Evolutionary conservation across 2,888 invertebrate species (phyloP).

Genomic region (Tolmerus cingulatus): DNA sequence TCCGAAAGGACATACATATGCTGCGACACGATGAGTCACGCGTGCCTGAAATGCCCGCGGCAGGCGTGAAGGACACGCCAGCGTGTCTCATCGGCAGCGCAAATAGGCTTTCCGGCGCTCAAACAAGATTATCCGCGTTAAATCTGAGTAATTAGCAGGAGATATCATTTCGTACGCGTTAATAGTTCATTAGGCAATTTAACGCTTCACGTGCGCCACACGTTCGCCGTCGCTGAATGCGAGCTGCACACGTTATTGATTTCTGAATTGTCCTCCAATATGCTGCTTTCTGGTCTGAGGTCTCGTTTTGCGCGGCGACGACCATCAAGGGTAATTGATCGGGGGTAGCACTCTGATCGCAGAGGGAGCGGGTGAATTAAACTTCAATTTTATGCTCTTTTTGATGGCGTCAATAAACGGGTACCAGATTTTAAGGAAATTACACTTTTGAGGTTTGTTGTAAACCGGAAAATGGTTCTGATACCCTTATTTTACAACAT

Average conservation of each 20-base stretch:
- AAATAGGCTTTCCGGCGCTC: neutral
- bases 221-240: neutral
- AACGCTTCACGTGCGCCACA: neutral
- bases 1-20: neutral
- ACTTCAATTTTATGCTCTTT: neutral
- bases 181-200: constrained; percentile 10
- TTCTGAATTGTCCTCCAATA: neutral
- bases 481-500: neutral
- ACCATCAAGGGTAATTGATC: neutral
- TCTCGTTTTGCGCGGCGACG: neutral
- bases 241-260: neutral
- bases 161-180: constrained; percentile 12
- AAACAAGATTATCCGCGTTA: neutral
- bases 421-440: neutral
- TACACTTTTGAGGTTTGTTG: neutral
- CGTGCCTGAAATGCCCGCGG: neutral
- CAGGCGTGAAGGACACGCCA: neutral
- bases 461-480: neutral
- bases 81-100: neutral
- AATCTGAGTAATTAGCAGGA: neutral
- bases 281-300: neutral
- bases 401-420: neutral
- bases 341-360: neutral
- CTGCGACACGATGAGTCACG: neutral
- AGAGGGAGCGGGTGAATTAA: neutral